Evolutionary conservation across 2,888 invertebrate genomes (phyloP).

Genomic region (Craniophora ligustri): DNA sequence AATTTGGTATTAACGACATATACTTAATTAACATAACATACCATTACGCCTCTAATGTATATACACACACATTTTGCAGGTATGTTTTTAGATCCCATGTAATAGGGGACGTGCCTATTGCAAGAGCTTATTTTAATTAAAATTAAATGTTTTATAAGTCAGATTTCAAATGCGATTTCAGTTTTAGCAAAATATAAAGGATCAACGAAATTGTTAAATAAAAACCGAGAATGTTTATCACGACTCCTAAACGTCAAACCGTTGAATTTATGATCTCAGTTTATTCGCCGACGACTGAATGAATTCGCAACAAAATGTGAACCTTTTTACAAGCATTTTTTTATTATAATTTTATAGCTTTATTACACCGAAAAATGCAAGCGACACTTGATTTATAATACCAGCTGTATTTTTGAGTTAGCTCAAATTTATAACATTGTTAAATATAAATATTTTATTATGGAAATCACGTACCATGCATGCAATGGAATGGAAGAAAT

Average conservation of each 20-base stretch:
- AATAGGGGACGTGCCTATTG: too few species aligned
- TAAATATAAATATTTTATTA: constrained; percentile 24
- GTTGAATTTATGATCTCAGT: constrained; percentile 23
- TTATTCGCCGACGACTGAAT: constrained; percentile 15
- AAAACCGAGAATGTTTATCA: constrained; percentile 20
- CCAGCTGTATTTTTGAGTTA: constrained; percentile 16
- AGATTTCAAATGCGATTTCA: neutral
- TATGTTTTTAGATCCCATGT: too few species aligned
- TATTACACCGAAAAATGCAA: constrained; percentile 25
- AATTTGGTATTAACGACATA: too few species aligned
- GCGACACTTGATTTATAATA: constrained; percentile 34
- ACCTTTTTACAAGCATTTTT: constrained; percentile 17
- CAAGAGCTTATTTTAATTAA: too few species aligned
- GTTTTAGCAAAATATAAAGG: constrained; percentile 3
- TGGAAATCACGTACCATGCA: constrained; percentile 28
- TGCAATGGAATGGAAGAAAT: constrained; percentile 13
- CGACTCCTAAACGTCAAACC: constrained; percentile 21
- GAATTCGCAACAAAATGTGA: constrained; percentile 28
- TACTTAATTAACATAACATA: too few species aligned
- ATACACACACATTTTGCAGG: too few species aligned
- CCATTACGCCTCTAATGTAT: too few species aligned
- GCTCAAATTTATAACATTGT: constrained; percentile 4
- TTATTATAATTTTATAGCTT: constrained; percentile 38
- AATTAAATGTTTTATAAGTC: neutral
- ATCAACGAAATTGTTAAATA: constrained; percentile 7